Conservation (phyloP, 2,888 invertebrate genomes). For the Elegia similella region DNA sequence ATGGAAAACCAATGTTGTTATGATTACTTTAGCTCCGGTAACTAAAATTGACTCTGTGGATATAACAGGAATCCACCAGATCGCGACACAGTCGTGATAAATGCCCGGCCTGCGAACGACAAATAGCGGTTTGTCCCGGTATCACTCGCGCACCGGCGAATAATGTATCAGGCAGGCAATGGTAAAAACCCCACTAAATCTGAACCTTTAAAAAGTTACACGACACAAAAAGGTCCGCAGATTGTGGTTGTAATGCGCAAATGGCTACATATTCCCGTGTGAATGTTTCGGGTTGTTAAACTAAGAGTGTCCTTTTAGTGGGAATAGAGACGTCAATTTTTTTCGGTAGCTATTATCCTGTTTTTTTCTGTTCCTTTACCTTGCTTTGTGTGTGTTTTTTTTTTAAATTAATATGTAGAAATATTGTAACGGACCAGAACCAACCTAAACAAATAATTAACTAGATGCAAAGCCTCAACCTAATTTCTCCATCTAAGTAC, state of each 20-base stretch:
- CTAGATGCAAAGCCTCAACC: too few relatives aligned
- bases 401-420: too few relatives aligned
- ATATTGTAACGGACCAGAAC: too few relatives aligned
- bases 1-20: too few relatives aligned
- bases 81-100: conserved; percentile 52
- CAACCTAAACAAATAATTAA: too few relatives aligned
- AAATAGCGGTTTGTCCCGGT: conserved; percentile 76
- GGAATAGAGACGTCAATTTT: neutral
- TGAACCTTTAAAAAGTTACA: conserved; percentile 31
- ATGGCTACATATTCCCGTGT: conserved; percentile 18
- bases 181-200: conserved; percentile 39
- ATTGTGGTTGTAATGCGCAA: conserved; percentile 17
- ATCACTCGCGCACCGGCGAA: conserved; percentile 67
- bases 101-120: conserved; percentile 66
- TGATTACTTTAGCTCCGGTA: too few relatives aligned
- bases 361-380: too few relatives aligned
- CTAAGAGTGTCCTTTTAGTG: conserved; percentile 5
- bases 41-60: neutral
- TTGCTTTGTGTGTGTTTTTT: too few relatives aligned
- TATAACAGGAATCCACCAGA: conserved; percentile 1
- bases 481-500: too few relatives aligned
- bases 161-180: conserved; percentile 57
- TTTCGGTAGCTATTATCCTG: neutral
- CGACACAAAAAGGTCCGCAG: conserved; percentile 24
- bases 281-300: conserved; percentile 14